Base-by-base conservation (phyloP, 1,140 invertebrate species). In the Heliothis virescens region DNA sequence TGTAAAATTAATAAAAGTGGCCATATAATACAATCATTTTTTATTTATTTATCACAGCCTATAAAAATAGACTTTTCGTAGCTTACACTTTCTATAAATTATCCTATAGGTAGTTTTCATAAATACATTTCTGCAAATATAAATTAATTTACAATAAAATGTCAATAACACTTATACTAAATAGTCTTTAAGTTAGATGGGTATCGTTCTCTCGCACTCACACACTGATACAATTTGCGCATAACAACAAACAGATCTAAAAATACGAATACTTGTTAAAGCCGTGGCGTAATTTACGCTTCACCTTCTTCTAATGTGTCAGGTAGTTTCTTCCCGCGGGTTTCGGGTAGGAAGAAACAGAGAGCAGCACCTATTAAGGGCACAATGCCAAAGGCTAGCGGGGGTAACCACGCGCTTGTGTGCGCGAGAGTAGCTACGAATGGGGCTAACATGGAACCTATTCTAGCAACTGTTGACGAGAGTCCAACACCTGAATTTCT, bases 331-430 rank as follows among this genome's bases (percentile, higher is more conserved):
- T 87, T 94, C 13, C 94, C 94, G 34, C 94, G 83, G 1, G 94
- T 95, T 53, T 95, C 97, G 0, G 97, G 97, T 55, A 98, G 88
- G 2, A 97, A 86, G 0, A 97, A 83, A 15, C 96, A 96, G 1
- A 97, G 93, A 1, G 95, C 59, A 2, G 97, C 96, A 5, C 96
- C 96, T 11, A 97, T 81, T 0, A 97, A 79, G 1, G 97, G 96
- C 11, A 96, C 87, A 1, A 95, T 82, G 7, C 97, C 97, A 88
- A 98, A 97, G 50, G 97, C 95, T 1, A 96, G 80, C 0, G 97
- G 96, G 1, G 97, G 97, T 41, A 98, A 81, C 95, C 95, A 96
- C 0, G 81, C 71, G 60, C 90, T 90, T 1, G 86, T 89, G 0
- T 77, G 21, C 11, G 92, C 82, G 16, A 95, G 79, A 53, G 95